Conservation (phyloP, 2,888 invertebrate genomes). For the Vandiemenella viatica region DNA sequence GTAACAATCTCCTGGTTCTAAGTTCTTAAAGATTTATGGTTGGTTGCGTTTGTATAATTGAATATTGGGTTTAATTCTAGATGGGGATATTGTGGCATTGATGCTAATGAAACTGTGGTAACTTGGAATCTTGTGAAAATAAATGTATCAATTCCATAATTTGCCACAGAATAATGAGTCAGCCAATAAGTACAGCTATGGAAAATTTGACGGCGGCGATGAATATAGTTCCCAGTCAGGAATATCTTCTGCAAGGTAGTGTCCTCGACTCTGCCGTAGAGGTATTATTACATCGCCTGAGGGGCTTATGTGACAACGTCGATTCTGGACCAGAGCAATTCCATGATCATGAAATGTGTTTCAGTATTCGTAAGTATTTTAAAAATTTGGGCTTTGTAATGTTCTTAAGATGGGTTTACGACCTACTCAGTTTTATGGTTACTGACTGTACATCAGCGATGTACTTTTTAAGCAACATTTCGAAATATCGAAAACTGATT, state of each 20-base stretch:
- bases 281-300: conserved; percentile 71
- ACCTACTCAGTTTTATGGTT: background rate
- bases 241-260: conserved; percentile 85
- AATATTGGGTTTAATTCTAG: no score
- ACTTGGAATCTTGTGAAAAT: no score
- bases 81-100: no score
- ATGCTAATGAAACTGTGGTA: no score
- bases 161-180: no score
- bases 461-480: no score
- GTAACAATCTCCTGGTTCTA: no score
- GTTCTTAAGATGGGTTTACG: background rate
- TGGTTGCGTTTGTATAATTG: no score
- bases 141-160: no score
- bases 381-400: background rate
- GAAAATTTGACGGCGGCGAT: conserved; percentile 64
- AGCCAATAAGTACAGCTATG: conserved; percentile 48
- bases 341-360: conserved; percentile 86
- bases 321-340: conserved; percentile 83
- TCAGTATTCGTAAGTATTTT: conserved; percentile 46
- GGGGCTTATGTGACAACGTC: conserved; percentile 86
- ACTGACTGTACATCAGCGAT: no score
- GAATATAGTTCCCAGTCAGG: conserved; percentile 83
- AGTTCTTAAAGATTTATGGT: no score
- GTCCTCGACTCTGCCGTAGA: conserved; percentile 84
- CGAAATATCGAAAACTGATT: no score